Conservation (phyloP, 2,113 vertebrate species). For the Merops nubicus region DNA sequence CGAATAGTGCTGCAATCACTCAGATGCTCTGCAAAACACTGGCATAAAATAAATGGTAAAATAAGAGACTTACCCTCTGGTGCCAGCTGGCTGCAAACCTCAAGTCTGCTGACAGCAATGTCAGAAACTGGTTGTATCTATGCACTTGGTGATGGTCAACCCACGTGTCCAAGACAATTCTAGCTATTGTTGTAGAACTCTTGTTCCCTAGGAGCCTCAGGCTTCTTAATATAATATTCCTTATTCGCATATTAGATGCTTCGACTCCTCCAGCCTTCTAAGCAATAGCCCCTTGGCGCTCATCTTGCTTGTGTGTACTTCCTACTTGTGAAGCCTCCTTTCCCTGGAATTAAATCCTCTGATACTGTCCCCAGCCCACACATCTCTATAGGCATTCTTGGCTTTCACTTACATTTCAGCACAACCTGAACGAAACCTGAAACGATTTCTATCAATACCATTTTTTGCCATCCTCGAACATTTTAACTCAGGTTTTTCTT, state of each 20-base stretch:
- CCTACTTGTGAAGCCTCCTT: background rate
- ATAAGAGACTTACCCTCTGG: background rate
- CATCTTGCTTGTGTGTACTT: background rate
- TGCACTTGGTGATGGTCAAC: background rate
- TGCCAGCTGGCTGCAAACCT: constrained; percentile 31
- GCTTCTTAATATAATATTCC: background rate
- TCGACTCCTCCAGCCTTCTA: background rate
- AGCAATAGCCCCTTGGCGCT: background rate
- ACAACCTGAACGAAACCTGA: background rate
- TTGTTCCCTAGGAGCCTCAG: background rate
- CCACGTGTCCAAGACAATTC: background rate
- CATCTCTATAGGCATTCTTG: background rate
- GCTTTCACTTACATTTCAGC: background rate
- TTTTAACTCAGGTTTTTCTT: background rate
- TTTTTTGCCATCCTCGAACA: background rate
- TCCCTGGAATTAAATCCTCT: background rate
- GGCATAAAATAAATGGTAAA: background rate
- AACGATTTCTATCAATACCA: background rate
- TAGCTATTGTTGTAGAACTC: background rate
- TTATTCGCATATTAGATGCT: background rate
- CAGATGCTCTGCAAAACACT: background rate
- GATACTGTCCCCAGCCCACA: background rate
- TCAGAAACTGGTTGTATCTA: background rate
- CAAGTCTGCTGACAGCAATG: background rate
- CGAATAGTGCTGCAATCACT: background rate